Percentiles rank a stretch among this genome's conserved stretches.
These are phyloP conservation scores for Drosophila setosimentum DNA, from an alignment of 2,888 invertebrate species.

Conservation along the genomic window DNA sequence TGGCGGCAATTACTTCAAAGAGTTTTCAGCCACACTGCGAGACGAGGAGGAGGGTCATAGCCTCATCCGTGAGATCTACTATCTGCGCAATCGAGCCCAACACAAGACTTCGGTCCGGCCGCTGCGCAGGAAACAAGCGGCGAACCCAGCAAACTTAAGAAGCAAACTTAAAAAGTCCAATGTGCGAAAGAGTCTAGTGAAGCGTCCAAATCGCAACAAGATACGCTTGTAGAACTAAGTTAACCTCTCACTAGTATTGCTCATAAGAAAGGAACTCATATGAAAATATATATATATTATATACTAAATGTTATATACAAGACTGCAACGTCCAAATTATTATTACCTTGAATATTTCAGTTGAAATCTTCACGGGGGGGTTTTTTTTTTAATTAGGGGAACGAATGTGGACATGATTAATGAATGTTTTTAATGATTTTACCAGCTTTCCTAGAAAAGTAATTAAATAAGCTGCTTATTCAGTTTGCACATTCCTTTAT, in stretches of 20 bases:
- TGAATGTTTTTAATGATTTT: not conserved
- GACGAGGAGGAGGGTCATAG: slow-evolving; percentile 80
- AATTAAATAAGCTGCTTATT: not conserved
- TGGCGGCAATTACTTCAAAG: slow-evolving; percentile 82
- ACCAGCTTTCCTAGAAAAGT: not conserved
- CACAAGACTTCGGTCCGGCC: slow-evolving; percentile 31
- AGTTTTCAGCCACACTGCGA: slow-evolving; percentile 80
- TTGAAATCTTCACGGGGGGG: not conserved
- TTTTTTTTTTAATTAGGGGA: not conserved
- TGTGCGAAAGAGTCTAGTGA: slow-evolving; percentile 65
- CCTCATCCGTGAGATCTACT: slow-evolving; percentile 76
- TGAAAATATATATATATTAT: not conserved
- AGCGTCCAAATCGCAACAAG: slow-evolving; percentile 73
- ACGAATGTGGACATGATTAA: not conserved
- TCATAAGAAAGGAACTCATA: slow-evolving; percentile 1
- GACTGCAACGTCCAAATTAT: not conserved
- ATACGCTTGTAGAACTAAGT: slow-evolving; percentile 54
- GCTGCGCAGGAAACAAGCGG: slow-evolving; percentile 46
- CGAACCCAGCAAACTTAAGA: not conserved
- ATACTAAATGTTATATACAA: not conserved
- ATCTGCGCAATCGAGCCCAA: slow-evolving; percentile 65
- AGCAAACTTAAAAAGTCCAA: slow-evolving; percentile 42
- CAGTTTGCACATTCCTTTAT: not conserved
- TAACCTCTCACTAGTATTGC: slow-evolving; percentile 16
- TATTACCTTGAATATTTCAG: not conserved